A percentile compares a stretch with the other conserved stretches of the same genome.
Evolutionary conservation across 2,113 vertebrate species (phyloP).

Genomic region (Anoplopoma fimbria): DNA sequence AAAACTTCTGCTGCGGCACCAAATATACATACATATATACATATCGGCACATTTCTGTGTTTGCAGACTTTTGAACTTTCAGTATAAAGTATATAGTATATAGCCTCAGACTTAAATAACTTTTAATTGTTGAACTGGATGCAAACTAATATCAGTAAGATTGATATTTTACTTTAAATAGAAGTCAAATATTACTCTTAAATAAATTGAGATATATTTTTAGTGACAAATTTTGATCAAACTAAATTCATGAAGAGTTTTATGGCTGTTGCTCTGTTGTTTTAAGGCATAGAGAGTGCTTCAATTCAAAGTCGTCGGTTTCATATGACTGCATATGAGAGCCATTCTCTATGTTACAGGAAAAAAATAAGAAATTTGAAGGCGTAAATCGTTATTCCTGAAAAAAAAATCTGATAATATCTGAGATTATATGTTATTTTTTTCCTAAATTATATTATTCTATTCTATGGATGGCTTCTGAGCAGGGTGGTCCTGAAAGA

Average conservation of each 20-base stretch:
- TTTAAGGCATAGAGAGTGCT: fast-evolving
- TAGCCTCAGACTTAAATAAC: background rate
- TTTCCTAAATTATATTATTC: too few species aligned
- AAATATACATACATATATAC: fast-evolving
- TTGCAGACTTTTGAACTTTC: background rate
- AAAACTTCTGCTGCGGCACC: background rate
- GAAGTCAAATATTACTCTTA: background rate
- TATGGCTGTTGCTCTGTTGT: too few species aligned
- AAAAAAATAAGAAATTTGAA: too few species aligned
- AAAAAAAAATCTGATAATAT: too few species aligned
- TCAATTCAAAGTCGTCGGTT: background rate
- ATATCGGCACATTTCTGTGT: background rate
- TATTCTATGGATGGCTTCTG: too few species aligned
- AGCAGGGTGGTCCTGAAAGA: too few species aligned
- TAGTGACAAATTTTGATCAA: background rate
- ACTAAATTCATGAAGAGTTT: background rate
- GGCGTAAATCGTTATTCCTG: too few species aligned
- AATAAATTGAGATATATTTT: background rate
- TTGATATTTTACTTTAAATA: background rate
- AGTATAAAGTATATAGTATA: too few species aligned
- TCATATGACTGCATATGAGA: too few species aligned
- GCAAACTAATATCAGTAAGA: background rate
- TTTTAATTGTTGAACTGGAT: too few species aligned
- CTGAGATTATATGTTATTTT: too few species aligned
- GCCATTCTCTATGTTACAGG: too few species aligned